Conservation (phyloP, 2,797 vertebrate genomes). For the Triplophysa yarkandensis region DNA sequence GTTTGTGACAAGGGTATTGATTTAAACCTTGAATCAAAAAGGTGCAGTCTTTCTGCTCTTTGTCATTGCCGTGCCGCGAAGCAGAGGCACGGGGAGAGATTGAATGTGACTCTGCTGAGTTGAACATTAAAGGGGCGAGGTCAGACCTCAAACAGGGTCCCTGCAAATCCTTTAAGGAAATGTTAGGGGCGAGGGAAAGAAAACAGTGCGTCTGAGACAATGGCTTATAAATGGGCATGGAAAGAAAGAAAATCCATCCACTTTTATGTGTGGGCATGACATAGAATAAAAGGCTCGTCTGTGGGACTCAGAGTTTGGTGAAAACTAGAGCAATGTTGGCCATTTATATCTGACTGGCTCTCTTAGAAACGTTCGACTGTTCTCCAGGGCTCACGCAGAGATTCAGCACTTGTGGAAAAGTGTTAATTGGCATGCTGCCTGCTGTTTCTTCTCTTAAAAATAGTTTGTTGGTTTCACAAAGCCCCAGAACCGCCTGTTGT, state of each 20-base stretch:
- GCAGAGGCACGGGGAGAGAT: constrained; percentile 22
- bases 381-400: constrained; percentile 37
- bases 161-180: constrained; percentile 13
- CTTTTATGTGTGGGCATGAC: constrained; percentile 8
- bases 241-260: background rate
- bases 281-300: constrained; percentile 1
- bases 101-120: constrained; percentile 16
- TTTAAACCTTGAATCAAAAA: constrained; percentile 45
- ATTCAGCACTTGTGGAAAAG: constrained; percentile 6
- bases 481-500: constrained; percentile 4
- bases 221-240: constrained; percentile 12
- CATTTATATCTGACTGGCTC: background rate
- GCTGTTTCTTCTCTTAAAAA: constrained; percentile 35
- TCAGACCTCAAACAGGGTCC: constrained; percentile 18
- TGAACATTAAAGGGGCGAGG: constrained; percentile 27
- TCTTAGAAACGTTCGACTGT: constrained; percentile 28
- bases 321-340: constrained; percentile 27
- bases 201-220: constrained; percentile 5
- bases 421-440: constrained; percentile 39
- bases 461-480: constrained; percentile 26
- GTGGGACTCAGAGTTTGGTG: constrained; percentile 1
- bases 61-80: constrained; percentile 21
- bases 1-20: constrained; percentile 48
- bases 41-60: constrained; percentile 6
- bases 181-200: constrained; percentile 37